A percentile compares a stretch with the other conserved stretches of the same genome.
These are phyloP conservation scores for Nannospalax galili DNA, from an alignment of 2,113 vertebrate genomes.

Conservation along the genomic window DNA sequence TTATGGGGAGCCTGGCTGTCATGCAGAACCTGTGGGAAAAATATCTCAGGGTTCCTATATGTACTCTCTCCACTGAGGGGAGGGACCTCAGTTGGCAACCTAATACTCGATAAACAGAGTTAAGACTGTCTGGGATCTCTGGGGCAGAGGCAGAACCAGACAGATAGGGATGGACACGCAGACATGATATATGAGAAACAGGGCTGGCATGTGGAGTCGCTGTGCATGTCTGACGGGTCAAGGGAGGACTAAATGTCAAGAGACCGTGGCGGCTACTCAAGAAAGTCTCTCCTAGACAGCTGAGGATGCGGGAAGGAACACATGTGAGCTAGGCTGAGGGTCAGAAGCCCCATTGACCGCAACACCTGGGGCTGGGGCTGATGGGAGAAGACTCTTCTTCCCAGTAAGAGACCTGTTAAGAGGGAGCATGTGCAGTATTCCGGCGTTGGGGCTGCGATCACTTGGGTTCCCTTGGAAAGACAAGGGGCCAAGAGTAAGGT, in stretches of 20 bases:
- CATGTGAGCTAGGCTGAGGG: not conserved
- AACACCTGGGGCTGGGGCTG: not conserved
- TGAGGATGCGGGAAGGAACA: not conserved
- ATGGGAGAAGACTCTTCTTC: constrained; percentile 31
- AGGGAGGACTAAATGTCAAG: not conserved
- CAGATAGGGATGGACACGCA: not conserved
- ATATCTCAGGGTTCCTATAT: not conserved
- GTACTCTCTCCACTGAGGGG: not conserved
- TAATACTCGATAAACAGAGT: not conserved
- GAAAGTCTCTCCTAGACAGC: not conserved
- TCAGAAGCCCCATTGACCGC: constrained; percentile 14
- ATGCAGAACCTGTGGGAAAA: constrained; percentile 82
- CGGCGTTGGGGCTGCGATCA: not conserved
- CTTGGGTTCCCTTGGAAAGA: not conserved
- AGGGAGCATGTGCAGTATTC: not conserved
- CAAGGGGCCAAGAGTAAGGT: not conserved
- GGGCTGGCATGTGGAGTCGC: not conserved
- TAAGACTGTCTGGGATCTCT: not conserved
- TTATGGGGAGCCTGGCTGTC: constrained; percentile 68
- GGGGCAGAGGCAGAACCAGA: not conserved
- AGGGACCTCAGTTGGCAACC: not conserved
- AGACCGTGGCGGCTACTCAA: not conserved
- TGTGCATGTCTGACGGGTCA: not conserved
- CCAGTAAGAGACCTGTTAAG: not conserved
- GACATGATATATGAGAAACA: not conserved